Percentiles rank a stretch among this genome's conserved stretches.
Conservation (phyloP, 2,113 vertebrate species). For the Tachysurus fulvidraco region DNA sequence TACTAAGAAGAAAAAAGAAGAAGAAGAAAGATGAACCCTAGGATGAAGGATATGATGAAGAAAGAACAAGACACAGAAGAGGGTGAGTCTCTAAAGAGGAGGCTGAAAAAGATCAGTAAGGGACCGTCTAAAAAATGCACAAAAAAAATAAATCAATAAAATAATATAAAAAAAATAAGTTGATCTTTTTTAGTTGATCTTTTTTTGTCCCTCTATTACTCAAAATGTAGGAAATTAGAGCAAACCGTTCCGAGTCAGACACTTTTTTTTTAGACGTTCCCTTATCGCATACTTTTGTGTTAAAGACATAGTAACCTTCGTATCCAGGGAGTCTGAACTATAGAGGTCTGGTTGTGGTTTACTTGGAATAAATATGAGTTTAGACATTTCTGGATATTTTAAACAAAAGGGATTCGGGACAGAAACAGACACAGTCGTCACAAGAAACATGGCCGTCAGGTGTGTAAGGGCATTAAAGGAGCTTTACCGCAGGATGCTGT, state of each 20-base stretch:
- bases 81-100: background rate
- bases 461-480: background rate
- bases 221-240: background rate
- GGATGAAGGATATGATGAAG: background rate
- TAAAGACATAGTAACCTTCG: background rate
- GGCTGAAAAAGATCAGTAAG: background rate
- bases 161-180: too few species aligned
- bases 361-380: background rate
- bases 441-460: background rate
- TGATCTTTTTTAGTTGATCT: too few species aligned
- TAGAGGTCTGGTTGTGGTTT: background rate
- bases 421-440: background rate
- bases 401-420: background rate
- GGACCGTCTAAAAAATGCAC: background rate
- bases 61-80: too few species aligned
- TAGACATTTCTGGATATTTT: background rate
- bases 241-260: background rate
- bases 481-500: conserved; percentile 89
- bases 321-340: background rate
- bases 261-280: background rate
- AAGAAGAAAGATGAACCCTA: background rate
- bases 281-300: background rate
- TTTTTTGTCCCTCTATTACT: too few species aligned
- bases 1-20: too few species aligned
- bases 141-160: too few species aligned